Conservation (phyloP, 1,140 invertebrate species). For the Ladona fulva region DNA sequence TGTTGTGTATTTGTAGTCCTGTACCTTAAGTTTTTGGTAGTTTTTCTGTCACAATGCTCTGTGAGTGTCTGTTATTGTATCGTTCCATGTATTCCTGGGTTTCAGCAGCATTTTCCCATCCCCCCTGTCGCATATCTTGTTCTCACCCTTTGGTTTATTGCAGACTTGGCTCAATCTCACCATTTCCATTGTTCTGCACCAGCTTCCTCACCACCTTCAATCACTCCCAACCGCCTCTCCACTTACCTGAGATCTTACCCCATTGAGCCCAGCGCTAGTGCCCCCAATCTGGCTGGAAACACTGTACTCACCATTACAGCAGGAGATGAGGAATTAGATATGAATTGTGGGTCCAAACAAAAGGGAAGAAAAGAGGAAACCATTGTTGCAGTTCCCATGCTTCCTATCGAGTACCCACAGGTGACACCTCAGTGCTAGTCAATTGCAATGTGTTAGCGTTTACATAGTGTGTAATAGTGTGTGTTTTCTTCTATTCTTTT, state of each 20-base stretch:
- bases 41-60: too few species aligned
- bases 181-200: neutral
- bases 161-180: neutral
- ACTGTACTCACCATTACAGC: neutral
- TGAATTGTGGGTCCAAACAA: neutral
- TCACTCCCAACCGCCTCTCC: neutral
- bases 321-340: neutral
- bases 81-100: too few species aligned
- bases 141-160: neutral
- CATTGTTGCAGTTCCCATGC: neutral
- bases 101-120: neutral
- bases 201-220: neutral
- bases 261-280: neutral
- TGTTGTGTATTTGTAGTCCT: too few species aligned
- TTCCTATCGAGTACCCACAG: neutral
- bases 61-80: too few species aligned
- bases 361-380: neutral
- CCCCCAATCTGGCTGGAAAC: conserved; percentile 1
- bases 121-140: neutral
- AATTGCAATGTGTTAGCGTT: too few species aligned
- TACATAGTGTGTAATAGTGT: too few species aligned
- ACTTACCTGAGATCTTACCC: neutral
- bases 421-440: neutral
- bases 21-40: too few species aligned
- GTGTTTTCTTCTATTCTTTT: too few species aligned